Evolutionary conservation across 2,888 invertebrate genomes (phyloP).

Genomic region (Synanthedon vespiformis): DNA sequence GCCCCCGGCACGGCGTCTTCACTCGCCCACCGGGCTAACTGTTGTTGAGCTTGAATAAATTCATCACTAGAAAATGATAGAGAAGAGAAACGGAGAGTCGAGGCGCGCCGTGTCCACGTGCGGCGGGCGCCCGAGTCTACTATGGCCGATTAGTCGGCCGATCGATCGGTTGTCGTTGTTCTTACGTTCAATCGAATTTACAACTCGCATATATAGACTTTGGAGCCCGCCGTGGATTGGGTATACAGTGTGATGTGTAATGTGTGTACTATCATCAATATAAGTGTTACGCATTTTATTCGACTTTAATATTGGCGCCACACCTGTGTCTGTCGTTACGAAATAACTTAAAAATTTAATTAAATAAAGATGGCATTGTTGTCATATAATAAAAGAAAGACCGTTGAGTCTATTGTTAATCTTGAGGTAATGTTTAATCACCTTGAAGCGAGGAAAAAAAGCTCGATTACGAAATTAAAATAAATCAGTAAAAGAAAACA

Average conservation of each 20-base stretch:
- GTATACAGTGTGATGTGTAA: slow-evolving; percentile 9
- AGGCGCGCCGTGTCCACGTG: slow-evolving; percentile 25
- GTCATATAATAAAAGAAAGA: no score
- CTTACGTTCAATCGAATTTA: not conserved
- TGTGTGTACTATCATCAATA: slow-evolving; percentile 1
- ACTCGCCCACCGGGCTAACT: slow-evolving; percentile 95
- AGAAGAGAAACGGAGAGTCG: slow-evolving; percentile 79
- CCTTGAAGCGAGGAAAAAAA: no score
- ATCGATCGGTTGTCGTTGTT: not conserved
- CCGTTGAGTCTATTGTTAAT: not conserved
- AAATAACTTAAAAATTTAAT: no score
- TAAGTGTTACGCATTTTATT: no score
- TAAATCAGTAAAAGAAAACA: not conserved
- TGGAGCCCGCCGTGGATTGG: slow-evolving; percentile 18
- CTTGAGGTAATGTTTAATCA: slow-evolving; percentile 2
- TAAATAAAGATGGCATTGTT: no score
- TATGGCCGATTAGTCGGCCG: not conserved
- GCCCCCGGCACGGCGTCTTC: slow-evolving; percentile 76
- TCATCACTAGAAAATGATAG: slow-evolving; percentile 96
- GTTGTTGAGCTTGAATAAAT: slow-evolving; percentile 97
- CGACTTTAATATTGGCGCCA: no score
- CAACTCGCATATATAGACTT: slow-evolving; percentile 7
- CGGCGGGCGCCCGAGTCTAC: slow-evolving; percentile 12
- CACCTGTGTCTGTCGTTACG: no score
- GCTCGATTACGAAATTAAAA: not conserved